phyloP scores from a whole-genome alignment of 2,113 vertebrate genomes.

The Bagarius yarrelli region DNA sequence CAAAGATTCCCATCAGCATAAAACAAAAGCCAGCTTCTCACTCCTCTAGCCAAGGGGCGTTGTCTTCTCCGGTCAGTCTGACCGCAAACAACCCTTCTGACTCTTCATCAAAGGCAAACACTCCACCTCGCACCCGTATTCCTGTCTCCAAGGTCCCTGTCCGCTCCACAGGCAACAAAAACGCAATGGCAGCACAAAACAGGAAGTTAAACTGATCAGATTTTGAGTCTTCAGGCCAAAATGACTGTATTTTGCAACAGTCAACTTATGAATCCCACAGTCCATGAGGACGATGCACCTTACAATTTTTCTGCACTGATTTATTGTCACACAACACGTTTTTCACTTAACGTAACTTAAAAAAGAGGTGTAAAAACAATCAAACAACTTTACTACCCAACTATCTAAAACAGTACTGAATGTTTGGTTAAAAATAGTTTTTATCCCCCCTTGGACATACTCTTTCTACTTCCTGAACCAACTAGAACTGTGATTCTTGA shows the following conservation, averaged over 20 bases:
- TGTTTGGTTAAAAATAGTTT: conserved; percentile 39
- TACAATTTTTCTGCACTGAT: conserved; percentile 50
- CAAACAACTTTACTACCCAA: conserved; percentile 3
- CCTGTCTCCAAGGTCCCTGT: conserved; percentile 94
- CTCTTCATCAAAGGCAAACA: conserved; percentile 77
- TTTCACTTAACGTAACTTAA: conserved; percentile 56
- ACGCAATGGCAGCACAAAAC: conserved; percentile 70
- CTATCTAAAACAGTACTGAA: background rate
- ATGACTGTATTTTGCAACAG: conserved; percentile 28
- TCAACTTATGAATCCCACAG: conserved; percentile 25
- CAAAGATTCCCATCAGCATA: conserved; percentile 85
- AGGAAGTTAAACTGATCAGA: conserved; percentile 75
- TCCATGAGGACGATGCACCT: conserved; percentile 48
- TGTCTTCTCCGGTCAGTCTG: conserved; percentile 72
- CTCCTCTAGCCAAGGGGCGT: conserved; percentile 78
- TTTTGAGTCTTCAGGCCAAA: conserved; percentile 45
- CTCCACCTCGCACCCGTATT: conserved; percentile 84
- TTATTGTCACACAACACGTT: conserved; percentile 44
- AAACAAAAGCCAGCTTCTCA: conserved; percentile 81
- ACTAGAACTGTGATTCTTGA: conserved; percentile 11
- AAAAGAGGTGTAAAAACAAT: conserved; percentile 43
- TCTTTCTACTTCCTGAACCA: conserved; percentile 13
- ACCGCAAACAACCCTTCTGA: conserved; percentile 68
- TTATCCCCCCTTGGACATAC: conserved; percentile 25
- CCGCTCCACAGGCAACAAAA: conserved; percentile 83